These are phyloP conservation scores for Aporophyla nigra DNA, from an alignment of 2,888 invertebrate genomes.

Conservation along the genomic window DNA sequence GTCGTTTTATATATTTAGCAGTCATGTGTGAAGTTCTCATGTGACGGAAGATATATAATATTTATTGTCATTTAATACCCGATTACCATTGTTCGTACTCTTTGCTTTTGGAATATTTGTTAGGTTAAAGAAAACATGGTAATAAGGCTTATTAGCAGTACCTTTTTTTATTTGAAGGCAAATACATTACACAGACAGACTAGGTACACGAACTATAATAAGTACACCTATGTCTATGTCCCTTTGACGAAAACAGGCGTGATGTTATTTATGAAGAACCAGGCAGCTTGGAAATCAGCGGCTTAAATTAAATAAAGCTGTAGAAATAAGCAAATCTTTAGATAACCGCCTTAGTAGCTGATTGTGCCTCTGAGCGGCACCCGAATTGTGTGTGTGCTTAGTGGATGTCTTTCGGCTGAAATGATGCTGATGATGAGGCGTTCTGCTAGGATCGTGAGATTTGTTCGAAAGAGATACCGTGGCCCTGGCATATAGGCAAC, in stretches of 20 bases:
- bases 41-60: conserved; percentile 7
- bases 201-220: too few species aligned
- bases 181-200: neutral
- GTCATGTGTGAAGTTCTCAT: conserved; percentile 6
- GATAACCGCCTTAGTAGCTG: neutral
- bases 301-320: neutral
- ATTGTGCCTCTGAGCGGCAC: neutral
- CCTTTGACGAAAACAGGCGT: too few species aligned
- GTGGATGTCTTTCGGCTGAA: too few species aligned
- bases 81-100: neutral
- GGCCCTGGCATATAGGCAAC: too few species aligned
- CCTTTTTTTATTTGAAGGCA: neutral
- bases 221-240: too few species aligned
- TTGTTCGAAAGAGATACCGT: too few species aligned
- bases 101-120: conserved; percentile 2
- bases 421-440: too few species aligned
- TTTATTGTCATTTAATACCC: neutral
- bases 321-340: neutral
- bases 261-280: too few species aligned
- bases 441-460: too few species aligned
- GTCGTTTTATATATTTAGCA: conserved; percentile 1
- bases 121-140: neutral
- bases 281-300: neutral
- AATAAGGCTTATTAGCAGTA: neutral
- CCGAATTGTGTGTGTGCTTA: too few species aligned